Percentiles rank a stretch among this genome's conserved stretches.
Conservation (phyloP, 2,113 vertebrate species). For the Sorex fumeus region DNA sequence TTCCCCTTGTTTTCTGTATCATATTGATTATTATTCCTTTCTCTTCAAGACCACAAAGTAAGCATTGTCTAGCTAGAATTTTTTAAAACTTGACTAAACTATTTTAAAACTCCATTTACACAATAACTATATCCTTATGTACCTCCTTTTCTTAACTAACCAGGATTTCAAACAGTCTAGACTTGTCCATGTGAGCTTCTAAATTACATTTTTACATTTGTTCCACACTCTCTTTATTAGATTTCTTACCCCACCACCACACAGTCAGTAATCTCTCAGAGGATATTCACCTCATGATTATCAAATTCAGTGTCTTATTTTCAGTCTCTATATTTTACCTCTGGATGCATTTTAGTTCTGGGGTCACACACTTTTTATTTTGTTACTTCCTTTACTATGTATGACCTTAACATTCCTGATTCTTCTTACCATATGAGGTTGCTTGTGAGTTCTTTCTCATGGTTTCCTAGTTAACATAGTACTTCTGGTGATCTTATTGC, state of each 20-base stretch:
- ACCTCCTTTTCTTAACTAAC: neutral
- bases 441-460: neutral
- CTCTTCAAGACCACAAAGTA: no score
- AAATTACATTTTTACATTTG: neutral
- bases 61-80: neutral
- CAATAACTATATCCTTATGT: neutral
- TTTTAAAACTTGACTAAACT: neutral
- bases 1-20: no score
- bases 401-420: neutral
- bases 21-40: no score
- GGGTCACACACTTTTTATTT: neutral
- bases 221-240: neutral
- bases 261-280: neutral
- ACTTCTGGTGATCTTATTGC: neutral
- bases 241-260: neutral
- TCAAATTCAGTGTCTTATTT: neutral
- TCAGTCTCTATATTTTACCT: neutral
- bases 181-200: neutral
- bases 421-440: neutral
- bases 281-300: neutral
- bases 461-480: conserved; percentile 11
- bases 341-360: neutral
- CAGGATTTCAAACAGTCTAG: neutral
- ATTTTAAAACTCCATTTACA: neutral
- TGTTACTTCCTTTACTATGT: neutral